Evolutionary conservation across 2,113 vertebrate genomes (phyloP).

Genomic region (Clinocottus analis): DNA sequence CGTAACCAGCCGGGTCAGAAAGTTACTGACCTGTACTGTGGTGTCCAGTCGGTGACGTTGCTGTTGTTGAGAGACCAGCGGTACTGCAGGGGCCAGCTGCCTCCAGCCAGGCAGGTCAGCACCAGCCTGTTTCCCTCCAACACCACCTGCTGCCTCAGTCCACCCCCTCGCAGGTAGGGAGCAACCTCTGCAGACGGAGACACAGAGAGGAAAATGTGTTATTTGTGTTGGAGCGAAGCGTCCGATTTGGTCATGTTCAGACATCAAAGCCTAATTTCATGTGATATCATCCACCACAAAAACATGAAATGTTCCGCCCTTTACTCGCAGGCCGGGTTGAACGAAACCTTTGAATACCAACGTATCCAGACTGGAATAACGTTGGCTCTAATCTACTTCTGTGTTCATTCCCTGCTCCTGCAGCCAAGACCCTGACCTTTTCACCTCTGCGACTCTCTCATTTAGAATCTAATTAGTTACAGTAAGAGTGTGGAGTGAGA

Average conservation of each 20-base stretch:
- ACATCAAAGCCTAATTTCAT: neutral
- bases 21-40: conserved; percentile 89
- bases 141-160: conserved; percentile 65
- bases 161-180: conserved; percentile 71
- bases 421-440: conserved; percentile 4
- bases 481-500: neutral
- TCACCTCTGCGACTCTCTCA: neutral
- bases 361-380: neutral
- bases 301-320: neutral
- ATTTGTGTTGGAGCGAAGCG: conserved; percentile 11
- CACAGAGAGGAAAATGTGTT: neutral
- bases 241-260: neutral
- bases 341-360: neutral
- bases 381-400: neutral
- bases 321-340: neutral
- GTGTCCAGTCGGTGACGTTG: conserved; percentile 89
- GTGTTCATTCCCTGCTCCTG: neutral
- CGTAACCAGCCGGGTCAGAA: neutral
- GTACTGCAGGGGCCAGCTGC: conserved; percentile 97
- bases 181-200: conserved; percentile 81
- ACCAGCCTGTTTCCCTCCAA: conserved; percentile 95
- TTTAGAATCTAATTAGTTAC: neutral
- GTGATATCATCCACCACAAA: neutral
- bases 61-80: conserved; percentile 89
- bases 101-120: conserved; percentile 94